These are phyloP conservation scores for Dreissena polymorpha DNA, from an alignment of 1,140 invertebrate genomes.

Conservation along the genomic window DNA sequence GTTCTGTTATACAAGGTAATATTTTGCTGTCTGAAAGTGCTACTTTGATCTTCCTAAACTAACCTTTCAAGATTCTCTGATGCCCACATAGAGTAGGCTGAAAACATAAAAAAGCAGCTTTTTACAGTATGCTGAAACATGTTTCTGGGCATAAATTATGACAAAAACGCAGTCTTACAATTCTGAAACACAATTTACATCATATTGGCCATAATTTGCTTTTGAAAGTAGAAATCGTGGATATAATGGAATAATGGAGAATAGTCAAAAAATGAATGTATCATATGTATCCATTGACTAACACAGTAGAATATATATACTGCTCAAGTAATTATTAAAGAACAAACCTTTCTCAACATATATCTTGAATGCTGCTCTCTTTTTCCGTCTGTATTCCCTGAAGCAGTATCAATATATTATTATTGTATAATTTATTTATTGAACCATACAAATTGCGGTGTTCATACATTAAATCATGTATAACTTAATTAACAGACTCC, in stretches of 20 bases:
- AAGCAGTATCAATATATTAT: constrained; percentile 2
- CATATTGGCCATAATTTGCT: background rate
- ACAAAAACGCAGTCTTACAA: background rate
- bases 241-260: background rate
- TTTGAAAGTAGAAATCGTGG: background rate
- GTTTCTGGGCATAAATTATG: too few species aligned
- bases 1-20: too few species aligned
- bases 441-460: too few species aligned
- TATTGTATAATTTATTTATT: too few species aligned
- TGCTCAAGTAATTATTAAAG: background rate
- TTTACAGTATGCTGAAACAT: too few species aligned
- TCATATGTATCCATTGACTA: background rate
- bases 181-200: background rate
- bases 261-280: background rate
- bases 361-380: constrained; percentile 58
- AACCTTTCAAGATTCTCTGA: too few species aligned
- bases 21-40: too few species aligned
- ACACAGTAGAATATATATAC: background rate
- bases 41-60: too few species aligned
- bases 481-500: too few species aligned
- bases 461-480: too few species aligned
- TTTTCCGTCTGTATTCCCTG: constrained; percentile 63
- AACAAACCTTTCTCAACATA: constrained; percentile 61
- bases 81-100: too few species aligned
- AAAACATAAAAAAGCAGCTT: too few species aligned